Percentiles rank a stretch among this genome's conserved stretches.
Evolutionary conservation across 1,140 invertebrate genomes (phyloP).

Genomic region (Doryteuthis pealeii): DNA sequence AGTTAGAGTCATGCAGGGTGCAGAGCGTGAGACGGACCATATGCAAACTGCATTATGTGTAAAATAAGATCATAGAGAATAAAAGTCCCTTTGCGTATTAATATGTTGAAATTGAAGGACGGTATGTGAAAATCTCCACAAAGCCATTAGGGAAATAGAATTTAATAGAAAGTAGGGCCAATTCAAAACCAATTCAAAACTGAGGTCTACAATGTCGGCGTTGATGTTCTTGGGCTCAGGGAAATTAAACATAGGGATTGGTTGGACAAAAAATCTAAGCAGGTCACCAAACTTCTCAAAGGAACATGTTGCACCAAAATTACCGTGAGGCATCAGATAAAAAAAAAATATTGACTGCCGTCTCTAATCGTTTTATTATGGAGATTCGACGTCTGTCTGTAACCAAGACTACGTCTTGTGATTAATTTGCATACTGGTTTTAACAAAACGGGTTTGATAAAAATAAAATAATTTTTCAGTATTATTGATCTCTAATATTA

Average conservation of each 20-base stretch:
- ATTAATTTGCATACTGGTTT: too few relatives aligned
- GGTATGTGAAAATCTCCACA: too few relatives aligned
- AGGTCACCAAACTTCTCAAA: not conserved
- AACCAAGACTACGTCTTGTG: too few relatives aligned
- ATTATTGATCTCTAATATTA: too few relatives aligned
- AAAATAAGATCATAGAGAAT: not conserved
- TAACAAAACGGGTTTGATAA: too few relatives aligned
- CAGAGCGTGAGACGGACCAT: not conserved
- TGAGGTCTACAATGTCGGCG: not conserved
- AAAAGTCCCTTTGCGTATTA: not conserved
- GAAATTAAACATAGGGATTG: not conserved
- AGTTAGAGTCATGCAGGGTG: not conserved
- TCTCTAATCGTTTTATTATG: too few relatives aligned
- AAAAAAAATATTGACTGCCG: too few relatives aligned
- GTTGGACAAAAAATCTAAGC: not conserved
- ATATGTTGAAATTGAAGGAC: not conserved
- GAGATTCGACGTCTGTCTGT: too few relatives aligned
- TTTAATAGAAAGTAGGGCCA: not conserved
- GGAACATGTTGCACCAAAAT: not conserved
- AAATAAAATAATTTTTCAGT: too few relatives aligned
- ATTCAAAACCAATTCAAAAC: not conserved
- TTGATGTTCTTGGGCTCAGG: not conserved
- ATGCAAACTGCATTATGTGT: not conserved
- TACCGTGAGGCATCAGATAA: not conserved
- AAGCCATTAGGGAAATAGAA: not conserved